phyloP scores from a whole-genome alignment of 1,140 invertebrate species.

The Ips nitidus region DNA sequence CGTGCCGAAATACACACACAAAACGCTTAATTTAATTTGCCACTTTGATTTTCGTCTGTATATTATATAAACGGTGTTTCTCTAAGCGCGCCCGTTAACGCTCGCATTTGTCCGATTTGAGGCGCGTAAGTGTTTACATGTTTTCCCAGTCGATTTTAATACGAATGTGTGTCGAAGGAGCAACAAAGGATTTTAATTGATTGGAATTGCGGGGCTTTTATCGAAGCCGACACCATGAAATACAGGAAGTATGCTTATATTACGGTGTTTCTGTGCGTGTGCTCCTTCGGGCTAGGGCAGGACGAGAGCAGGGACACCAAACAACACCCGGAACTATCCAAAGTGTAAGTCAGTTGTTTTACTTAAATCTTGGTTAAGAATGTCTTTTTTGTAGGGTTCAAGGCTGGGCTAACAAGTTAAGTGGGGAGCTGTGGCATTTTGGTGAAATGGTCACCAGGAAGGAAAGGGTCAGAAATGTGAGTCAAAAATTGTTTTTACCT shows the following conservation, averaged over 20 bases:
- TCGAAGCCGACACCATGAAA: conserved; percentile 14
- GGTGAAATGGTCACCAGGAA: conserved; percentile 49
- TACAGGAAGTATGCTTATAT: conserved; percentile 27
- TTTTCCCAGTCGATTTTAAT: not conserved
- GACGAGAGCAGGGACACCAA: conserved; percentile 40
- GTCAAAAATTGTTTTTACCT: conserved; percentile 9
- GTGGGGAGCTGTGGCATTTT: conserved; percentile 49
- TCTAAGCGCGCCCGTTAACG: conserved; percentile 1
- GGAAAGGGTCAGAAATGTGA: conserved; percentile 47
- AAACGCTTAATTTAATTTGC: conserved; percentile 9
- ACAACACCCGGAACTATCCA: conserved; percentile 44
- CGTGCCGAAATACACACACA: not conserved
- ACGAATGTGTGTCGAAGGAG: not conserved
- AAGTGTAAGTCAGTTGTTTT: conserved; percentile 39
- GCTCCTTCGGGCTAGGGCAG: conserved; percentile 22
- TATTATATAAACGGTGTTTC: conserved; percentile 4
- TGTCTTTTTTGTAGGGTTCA: conserved; percentile 40
- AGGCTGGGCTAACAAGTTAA: conserved; percentile 50
- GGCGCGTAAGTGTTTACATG: not conserved
- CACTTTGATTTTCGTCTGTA: not conserved
- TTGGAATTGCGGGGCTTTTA: not conserved
- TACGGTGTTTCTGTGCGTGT: conserved; percentile 36
- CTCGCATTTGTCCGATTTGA: not conserved
- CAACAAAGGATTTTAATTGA: not conserved
- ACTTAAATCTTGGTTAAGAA: too few relatives aligned